phyloP scores from a whole-genome alignment of 2,113 vertebrate species.

The Tragelaphus strepsiceros region DNA sequence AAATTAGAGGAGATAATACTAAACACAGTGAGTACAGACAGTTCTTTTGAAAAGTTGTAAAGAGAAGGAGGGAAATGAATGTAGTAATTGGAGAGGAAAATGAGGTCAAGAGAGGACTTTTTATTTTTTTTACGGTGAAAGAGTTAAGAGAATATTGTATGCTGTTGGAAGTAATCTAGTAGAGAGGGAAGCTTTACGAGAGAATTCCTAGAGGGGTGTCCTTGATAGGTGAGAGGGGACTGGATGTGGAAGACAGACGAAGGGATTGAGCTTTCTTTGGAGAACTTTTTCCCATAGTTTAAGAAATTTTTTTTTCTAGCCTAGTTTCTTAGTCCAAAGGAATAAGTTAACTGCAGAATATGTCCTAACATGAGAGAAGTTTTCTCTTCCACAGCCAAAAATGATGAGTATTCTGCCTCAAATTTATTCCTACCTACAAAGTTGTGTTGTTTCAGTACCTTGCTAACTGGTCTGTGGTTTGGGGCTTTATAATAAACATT shows the following conservation, averaged over 20 bases:
- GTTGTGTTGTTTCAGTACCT: neutral
- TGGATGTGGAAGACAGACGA: neutral
- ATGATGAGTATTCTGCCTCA: neutral
- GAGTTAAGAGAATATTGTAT: neutral
- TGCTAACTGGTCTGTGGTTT: neutral
- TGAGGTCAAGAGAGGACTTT: neutral
- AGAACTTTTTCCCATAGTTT: neutral
- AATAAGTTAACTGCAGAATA: neutral
- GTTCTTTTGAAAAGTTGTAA: neutral
- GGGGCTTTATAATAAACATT: neutral
- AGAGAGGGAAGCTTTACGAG: neutral
- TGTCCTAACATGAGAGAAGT: neutral
- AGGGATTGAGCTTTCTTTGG: neutral
- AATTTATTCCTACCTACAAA: neutral
- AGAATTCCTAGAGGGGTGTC: neutral
- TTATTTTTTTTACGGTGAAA: neutral
- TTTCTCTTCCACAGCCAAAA: neutral
- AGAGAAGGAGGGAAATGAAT: neutral
- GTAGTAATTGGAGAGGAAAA: neutral
- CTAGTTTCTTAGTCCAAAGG: neutral
- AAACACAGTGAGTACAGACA: neutral
- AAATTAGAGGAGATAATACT: neutral
- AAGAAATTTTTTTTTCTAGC: neutral
- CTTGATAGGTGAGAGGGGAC: neutral
- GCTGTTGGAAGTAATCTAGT: neutral